Percentiles rank a stretch among this genome's conserved stretches.
phyloP scores from a whole-genome alignment of 2,797 vertebrate species.

The Acropternis orthonyx region DNA sequence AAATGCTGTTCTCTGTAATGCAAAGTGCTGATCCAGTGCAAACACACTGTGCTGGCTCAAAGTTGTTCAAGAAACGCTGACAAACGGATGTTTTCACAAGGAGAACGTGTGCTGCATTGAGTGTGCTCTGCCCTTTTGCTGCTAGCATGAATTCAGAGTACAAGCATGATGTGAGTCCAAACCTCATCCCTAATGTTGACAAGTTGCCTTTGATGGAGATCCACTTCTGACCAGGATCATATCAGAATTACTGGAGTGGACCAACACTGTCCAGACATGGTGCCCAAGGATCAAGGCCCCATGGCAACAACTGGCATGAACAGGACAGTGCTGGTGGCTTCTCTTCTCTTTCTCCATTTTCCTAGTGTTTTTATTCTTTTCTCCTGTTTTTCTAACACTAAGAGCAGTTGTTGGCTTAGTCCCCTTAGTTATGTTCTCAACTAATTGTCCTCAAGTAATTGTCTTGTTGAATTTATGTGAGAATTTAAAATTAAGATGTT shows the following conservation, averaged over 20 bases:
- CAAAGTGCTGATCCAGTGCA: not conserved
- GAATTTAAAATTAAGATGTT: not conserved
- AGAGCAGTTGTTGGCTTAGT: not conserved
- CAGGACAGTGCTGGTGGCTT: not conserved
- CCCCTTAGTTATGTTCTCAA: not conserved
- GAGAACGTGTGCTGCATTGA: not conserved
- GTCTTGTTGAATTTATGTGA: not conserved
- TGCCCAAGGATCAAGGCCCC: not conserved
- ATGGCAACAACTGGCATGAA: not conserved
- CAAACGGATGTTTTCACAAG: not conserved
- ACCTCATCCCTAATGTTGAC: accelerated
- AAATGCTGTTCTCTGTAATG: accelerated
- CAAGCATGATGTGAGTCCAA: not conserved
- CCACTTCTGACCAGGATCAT: not conserved
- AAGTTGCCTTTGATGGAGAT: not conserved
- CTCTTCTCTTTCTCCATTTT: not conserved
- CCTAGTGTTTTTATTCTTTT: not conserved
- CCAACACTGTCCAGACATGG: not conserved
- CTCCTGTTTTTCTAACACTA: not conserved
- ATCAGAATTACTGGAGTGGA: not conserved
- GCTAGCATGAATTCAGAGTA: not conserved
- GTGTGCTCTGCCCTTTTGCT: not conserved
- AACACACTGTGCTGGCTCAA: not conserved
- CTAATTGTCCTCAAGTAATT: not conserved
- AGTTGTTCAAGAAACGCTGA: not conserved